These are phyloP conservation scores for Hirtodrosophila confusa DNA, from an alignment of 2,888 invertebrate species.

Conservation along the genomic window DNA sequence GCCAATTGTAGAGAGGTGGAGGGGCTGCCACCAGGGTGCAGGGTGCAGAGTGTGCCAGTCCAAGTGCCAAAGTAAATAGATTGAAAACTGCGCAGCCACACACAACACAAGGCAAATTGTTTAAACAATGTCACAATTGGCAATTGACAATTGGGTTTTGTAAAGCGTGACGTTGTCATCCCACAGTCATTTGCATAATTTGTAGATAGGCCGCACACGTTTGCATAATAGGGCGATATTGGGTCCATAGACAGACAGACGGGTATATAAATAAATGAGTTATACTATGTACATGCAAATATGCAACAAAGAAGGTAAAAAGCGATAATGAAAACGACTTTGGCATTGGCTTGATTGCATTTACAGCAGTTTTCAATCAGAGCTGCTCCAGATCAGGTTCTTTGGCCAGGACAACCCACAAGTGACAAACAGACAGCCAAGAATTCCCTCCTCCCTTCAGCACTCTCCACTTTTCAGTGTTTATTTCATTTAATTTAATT, in stretches of 20 bases:
- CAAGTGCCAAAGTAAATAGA: conserved; percentile 42
- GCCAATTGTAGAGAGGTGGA: not conserved
- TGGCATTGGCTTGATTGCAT: conserved; percentile 66
- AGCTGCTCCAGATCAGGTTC: too few relatives aligned
- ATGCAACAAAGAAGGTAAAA: conserved; percentile 40
- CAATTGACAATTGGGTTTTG: conserved; percentile 45
- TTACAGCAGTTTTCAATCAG: conserved; percentile 61
- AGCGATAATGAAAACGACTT: conserved; percentile 60
- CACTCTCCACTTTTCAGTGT: conserved; percentile 12
- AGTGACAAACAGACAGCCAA: too few relatives aligned
- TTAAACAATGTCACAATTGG: conserved; percentile 68
- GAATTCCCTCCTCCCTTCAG: not conserved
- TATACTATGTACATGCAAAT: conserved; percentile 11
- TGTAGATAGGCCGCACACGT: conserved; percentile 56
- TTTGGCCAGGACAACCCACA: too few relatives aligned
- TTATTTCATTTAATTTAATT: conserved; percentile 46
- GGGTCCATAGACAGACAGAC: conserved; percentile 46
- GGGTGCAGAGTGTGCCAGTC: not conserved
- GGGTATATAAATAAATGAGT: conserved; percentile 52
- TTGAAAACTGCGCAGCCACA: conserved; percentile 28
- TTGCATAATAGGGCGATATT: conserved; percentile 59
- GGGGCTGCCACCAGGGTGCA: not conserved
- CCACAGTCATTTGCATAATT: conserved; percentile 76
- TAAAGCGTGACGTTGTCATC: conserved; percentile 49
- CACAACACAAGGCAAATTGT: conserved; percentile 50